Evolutionary conservation across 1,140 invertebrate species (phyloP).

Genomic region (Heliconius melpomene): DNA sequence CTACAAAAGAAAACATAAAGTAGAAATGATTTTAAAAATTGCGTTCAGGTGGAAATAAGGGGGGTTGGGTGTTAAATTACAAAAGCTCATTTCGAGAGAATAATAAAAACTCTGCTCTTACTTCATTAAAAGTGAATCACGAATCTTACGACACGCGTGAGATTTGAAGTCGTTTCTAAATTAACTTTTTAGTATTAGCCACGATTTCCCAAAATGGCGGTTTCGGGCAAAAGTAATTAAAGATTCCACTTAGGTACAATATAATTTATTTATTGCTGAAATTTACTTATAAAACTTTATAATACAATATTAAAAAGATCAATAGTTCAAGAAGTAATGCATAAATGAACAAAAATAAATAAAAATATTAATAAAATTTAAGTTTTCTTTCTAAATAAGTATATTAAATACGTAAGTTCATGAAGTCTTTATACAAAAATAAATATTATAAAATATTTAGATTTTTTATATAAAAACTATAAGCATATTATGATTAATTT

Average conservation of each 20-base stretch:
- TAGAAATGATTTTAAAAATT: not conserved
- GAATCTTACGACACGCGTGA: constrained; percentile 24
- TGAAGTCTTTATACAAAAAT: no score
- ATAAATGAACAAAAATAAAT: no score
- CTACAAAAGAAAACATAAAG: not conserved
- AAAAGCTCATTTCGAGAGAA: not conserved
- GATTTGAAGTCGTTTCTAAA: constrained; percentile 6
- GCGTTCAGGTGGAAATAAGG: not conserved
- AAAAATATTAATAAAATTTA: no score
- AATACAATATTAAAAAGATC: not conserved
- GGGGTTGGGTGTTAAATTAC: not conserved
- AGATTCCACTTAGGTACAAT: not conserved
- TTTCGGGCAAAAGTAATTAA: constrained; percentile 14
- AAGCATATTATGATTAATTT: no score
- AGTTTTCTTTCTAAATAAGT: no score
- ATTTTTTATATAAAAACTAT: no score
- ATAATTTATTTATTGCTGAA: not conserved
- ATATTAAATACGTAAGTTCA: no score
- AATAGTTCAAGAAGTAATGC: not conserved
- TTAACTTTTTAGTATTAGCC: constrained; percentile 16
- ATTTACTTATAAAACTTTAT: not conserved
- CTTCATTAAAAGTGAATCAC: constrained; percentile 26
- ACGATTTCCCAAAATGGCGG: constrained; percentile 1
- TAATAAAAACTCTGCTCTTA: constrained; percentile 24
- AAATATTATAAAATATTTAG: no score